A percentile compares a stretch with the other conserved stretches of the same genome.
phyloP scores from a whole-genome alignment of 2,797 vertebrate genomes.

The Siniperca obscura region DNA sequence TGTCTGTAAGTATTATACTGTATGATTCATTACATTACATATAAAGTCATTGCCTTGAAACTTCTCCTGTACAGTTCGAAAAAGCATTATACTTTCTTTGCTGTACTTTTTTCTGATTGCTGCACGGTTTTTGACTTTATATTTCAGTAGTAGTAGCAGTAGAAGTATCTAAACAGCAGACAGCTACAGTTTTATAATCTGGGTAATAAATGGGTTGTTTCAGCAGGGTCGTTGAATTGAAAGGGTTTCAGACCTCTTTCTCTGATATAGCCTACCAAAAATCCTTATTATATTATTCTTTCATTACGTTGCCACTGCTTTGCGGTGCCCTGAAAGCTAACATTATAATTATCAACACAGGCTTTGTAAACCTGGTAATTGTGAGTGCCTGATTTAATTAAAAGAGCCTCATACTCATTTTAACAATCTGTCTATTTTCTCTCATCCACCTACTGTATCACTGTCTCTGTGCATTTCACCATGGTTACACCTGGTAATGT shows the following conservation, averaged over 20 bases:
- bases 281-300: conserved; percentile 31
- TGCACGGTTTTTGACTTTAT: neutral
- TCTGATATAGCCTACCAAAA: conserved; percentile 12
- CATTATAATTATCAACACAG: conserved; percentile 34
- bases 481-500: conserved; percentile 71
- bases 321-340: conserved; percentile 29
- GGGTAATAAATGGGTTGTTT: conserved; percentile 23
- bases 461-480: conserved; percentile 53
- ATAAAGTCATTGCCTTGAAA: conserved; percentile 7
- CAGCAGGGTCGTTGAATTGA: conserved; percentile 9
- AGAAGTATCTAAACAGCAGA: neutral
- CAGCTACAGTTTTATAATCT: conserved; percentile 8
- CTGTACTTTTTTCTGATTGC: neutral
- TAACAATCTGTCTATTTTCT: conserved; percentile 46
- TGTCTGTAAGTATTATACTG: conserved; percentile 6
- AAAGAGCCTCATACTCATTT: conserved; percentile 46
- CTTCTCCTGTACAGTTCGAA: neutral
- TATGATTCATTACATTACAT: conserved; percentile 5
- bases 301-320: conserved; percentile 25
- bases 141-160: neutral
- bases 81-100: neutral
- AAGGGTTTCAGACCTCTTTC: conserved; percentile 16
- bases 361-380: conserved; percentile 56
- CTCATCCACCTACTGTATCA: conserved; percentile 41
- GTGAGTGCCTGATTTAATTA: conserved; percentile 63